Evolutionary conservation across 2,888 invertebrate species (phyloP).

Genomic region (Palloptera scutellata): DNA sequence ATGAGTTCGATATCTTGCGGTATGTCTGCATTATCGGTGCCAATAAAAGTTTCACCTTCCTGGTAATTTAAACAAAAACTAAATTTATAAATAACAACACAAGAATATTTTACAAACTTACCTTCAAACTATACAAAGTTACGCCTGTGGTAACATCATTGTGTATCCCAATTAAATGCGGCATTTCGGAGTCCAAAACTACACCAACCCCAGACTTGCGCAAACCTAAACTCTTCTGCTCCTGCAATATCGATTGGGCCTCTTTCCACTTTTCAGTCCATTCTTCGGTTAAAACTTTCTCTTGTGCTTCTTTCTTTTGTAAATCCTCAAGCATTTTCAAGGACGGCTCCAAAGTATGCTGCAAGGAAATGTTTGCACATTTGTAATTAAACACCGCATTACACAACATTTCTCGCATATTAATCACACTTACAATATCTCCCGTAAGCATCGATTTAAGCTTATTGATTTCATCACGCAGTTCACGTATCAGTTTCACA

Average conservation of each 20-base stretch:
- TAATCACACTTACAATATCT: constrained; percentile 68
- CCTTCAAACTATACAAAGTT: constrained; percentile 88
- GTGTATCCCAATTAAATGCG: constrained; percentile 91
- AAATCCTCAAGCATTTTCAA: constrained; percentile 80
- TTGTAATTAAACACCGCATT: background rate
- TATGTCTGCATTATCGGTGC: constrained; percentile 74
- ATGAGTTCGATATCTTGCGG: constrained; percentile 79
- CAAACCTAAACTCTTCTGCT: constrained; percentile 85
- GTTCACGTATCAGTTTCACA: constrained; percentile 84
- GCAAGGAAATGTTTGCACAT: background rate
- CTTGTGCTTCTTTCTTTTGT: constrained; percentile 89
- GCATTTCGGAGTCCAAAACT: constrained; percentile 88
- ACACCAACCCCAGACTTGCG: constrained; percentile 89
- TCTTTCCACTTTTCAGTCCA: constrained; percentile 95
- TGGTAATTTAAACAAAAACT: constrained; percentile 51
- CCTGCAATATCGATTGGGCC: constrained; percentile 86
- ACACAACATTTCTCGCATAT: background rate
- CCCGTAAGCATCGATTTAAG: constrained; percentile 78
- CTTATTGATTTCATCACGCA: constrained; percentile 85
- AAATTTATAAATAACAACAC: no score
- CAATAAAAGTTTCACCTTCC: constrained; percentile 88
- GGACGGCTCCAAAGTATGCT: constrained; percentile 70
- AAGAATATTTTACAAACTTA: constrained; percentile 44
- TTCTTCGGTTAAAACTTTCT: constrained; percentile 87
- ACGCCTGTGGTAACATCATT: constrained; percentile 93